These are phyloP conservation scores for Papilio elwesi DNA, from an alignment of 2,888 invertebrate species.

Conservation along the genomic window DNA sequence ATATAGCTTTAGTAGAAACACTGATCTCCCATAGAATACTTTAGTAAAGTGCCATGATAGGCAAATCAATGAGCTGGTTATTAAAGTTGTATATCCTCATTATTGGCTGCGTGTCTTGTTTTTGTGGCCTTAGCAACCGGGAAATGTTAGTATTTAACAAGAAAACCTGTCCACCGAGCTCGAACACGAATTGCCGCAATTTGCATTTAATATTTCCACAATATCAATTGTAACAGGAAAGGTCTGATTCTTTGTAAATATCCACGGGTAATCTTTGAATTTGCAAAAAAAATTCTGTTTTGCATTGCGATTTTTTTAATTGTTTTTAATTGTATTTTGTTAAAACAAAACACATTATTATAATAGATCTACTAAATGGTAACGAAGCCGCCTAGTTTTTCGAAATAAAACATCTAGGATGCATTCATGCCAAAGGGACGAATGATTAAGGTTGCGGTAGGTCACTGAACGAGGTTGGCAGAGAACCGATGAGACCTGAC, in stretches of 20 bases:
- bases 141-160: slow-evolving; percentile 20
- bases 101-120: neutral
- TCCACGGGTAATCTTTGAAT: slow-evolving; percentile 32
- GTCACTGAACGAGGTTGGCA: no score
- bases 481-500: no score
- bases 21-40: no score
- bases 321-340: neutral
- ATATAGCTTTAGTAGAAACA: no score
- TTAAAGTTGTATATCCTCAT: neutral
- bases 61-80: neutral
- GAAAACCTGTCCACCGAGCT: neutral
- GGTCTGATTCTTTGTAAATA: slow-evolving; percentile 24
- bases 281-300: neutral
- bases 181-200: neutral
- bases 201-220: slow-evolving; percentile 17
- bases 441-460: no score
- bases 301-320: neutral
- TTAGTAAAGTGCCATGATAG: no score
- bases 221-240: slow-evolving; percentile 33
- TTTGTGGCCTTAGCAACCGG: neutral
- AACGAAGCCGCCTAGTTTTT: no score
- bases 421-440: no score
- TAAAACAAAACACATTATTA: no score
- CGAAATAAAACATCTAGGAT: no score
- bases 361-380: no score